Evolutionary conservation across 2,888 invertebrate genomes (phyloP).

Genomic region (Drosophila austrosaltans): DNA sequence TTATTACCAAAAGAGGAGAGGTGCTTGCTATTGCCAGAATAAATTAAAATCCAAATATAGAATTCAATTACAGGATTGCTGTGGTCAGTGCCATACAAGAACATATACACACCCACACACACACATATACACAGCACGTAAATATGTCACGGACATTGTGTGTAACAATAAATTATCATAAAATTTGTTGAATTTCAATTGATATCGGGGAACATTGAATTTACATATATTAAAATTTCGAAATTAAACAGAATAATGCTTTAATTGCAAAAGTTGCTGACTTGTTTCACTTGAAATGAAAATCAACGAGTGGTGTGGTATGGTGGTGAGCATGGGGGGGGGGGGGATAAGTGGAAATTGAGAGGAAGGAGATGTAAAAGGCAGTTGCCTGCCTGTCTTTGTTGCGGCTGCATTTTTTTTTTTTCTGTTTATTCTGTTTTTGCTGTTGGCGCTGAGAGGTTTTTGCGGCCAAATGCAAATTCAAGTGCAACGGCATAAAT

Average conservation of each 20-base stretch:
- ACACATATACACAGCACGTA: neutral
- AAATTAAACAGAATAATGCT: slow-evolving; percentile 11
- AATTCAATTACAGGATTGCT: slow-evolving; percentile 4
- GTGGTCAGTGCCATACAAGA: neutral
- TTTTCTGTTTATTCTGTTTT: slow-evolving; percentile 13
- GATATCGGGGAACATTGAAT: slow-evolving; percentile 22
- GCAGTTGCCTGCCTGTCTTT: slow-evolving; percentile 35
- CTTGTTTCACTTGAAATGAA: slow-evolving; percentile 11
- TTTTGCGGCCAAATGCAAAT: slow-evolving; percentile 69
- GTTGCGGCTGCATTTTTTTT: slow-evolving; percentile 42
- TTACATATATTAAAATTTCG: slow-evolving; percentile 33
- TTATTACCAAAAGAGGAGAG: too few relatives aligned
- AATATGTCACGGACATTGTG: slow-evolving; percentile 30
- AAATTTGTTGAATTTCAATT: slow-evolving; percentile 23
- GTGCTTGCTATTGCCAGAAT: neutral
- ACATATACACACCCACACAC: neutral
- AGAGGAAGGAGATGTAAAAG: neutral
- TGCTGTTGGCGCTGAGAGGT: slow-evolving; percentile 12
- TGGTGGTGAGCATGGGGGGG: too few relatives aligned
- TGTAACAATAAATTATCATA: slow-evolving; percentile 42
- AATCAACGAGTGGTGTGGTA: neutral
- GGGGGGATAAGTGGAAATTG: neutral
- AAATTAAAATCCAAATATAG: slow-evolving; percentile 7
- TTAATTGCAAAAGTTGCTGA: slow-evolving; percentile 15
- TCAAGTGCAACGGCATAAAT: slow-evolving; percentile 73